Conservation (phyloP, 2,888 invertebrate genomes). For the Apodemia duryi region DNA sequence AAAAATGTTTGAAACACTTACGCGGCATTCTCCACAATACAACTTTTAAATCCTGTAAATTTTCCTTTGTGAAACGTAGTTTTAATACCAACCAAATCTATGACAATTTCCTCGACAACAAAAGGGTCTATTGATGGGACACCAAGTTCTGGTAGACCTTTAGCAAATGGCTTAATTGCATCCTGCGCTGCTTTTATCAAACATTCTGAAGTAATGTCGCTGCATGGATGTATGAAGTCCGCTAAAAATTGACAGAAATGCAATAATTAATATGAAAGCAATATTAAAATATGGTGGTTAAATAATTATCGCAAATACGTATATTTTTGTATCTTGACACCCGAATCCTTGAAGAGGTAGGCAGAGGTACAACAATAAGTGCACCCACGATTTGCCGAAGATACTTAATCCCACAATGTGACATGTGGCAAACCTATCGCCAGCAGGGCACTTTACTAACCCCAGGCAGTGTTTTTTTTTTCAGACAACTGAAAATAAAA, state of each 20-base stretch:
- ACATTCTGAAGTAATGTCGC: conserved; percentile 40
- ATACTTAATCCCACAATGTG: no score
- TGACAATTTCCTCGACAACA: conserved; percentile 39
- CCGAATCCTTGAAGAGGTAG: no score
- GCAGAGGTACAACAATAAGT: no score
- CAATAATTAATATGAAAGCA: no score
- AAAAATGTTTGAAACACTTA: conserved; percentile 27
- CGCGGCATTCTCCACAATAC: conserved; percentile 48
- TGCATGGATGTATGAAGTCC: conserved; percentile 39
- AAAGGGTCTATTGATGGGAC: conserved; percentile 48
- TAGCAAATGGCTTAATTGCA: conserved; percentile 40
- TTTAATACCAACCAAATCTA: conserved; percentile 43
- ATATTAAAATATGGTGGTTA: no score
- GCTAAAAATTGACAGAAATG: conserved; percentile 31
- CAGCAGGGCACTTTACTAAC: no score
- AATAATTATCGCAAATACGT: no score
- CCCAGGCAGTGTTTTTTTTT: no score
- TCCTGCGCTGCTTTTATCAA: conserved; percentile 41
- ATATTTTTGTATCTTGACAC: no score
- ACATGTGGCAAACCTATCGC: no score
- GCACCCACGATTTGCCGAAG: no score
- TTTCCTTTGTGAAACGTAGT: conserved; percentile 43
- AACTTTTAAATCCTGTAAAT: conserved; percentile 46
- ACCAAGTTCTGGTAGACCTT: conserved; percentile 44
- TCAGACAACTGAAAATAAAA: no score